These are phyloP conservation scores for Nothobranchius kuhntae DNA, from an alignment of 2,113 vertebrate genomes.

Conservation along the genomic window DNA sequence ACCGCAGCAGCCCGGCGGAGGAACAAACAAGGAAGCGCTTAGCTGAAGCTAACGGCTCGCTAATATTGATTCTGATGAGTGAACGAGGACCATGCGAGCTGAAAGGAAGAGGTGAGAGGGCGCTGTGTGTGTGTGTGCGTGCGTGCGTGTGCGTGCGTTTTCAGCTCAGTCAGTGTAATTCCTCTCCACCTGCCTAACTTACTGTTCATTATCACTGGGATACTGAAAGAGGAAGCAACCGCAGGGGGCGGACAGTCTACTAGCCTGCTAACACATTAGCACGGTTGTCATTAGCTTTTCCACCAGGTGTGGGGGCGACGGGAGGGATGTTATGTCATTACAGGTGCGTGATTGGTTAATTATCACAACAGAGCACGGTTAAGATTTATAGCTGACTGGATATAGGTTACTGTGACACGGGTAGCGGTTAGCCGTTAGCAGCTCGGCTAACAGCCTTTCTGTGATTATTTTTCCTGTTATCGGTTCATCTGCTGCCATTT, in stretches of 20 bases:
- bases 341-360: not conserved
- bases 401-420: not conserved
- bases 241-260: conserved; percentile 33
- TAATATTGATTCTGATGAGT: conserved; percentile 77
- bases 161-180: not conserved
- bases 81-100: conserved; percentile 77
- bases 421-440: conserved; percentile 31
- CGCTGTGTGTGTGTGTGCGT: not conserved
- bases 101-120: conserved; percentile 74
- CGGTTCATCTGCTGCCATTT: not conserved
- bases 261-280: conserved; percentile 55
- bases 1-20: conserved; percentile 39
- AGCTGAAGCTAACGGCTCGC: conserved; percentile 47
- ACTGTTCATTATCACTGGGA: not conserved
- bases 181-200: not conserved
- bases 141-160: not conserved
- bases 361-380: not conserved
- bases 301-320: not conserved
- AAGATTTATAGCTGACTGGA: not conserved
- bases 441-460: conserved; percentile 13
- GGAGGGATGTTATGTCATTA: not conserved
- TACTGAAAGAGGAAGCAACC: conserved; percentile 64
- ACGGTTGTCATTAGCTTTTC: not conserved
- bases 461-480: conserved; percentile 35
- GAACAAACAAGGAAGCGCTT: conserved; percentile 74